phyloP scores from a whole-genome alignment of 1,140 invertebrate genomes.

The Dreissena rostriformis region DNA sequence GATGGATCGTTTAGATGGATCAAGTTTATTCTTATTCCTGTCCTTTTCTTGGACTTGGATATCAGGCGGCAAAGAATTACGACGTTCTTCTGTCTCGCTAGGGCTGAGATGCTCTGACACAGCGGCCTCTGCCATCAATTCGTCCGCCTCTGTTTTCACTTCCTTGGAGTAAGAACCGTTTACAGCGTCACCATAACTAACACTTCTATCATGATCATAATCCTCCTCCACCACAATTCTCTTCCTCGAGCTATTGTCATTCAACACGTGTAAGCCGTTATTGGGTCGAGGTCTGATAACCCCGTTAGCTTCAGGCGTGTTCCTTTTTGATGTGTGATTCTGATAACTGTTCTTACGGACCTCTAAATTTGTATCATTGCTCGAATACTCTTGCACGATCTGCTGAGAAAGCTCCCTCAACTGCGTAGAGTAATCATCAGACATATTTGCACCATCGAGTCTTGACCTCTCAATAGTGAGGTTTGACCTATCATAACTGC shows the following conservation, averaged over 20 bases:
- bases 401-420: constrained; percentile 66
- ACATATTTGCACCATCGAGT: constrained; percentile 16
- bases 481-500: background rate
- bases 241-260: constrained; percentile 6
- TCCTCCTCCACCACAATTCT: constrained; percentile 49
- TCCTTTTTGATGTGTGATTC: too few relatives aligned
- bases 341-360: too few relatives aligned
- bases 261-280: background rate
- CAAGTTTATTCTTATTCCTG: constrained; percentile 41
- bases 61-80: constrained; percentile 36
- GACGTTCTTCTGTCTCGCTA: background rate
- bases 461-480: too few relatives aligned
- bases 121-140: background rate
- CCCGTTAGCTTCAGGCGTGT: too few relatives aligned
- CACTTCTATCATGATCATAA: constrained; percentile 51
- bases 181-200: constrained; percentile 50
- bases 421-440: constrained; percentile 64
- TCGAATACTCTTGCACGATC: constrained; percentile 58
- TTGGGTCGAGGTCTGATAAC: too few relatives aligned
- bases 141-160: constrained; percentile 40
- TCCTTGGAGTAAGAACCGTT: constrained; percentile 49
- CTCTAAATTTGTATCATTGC: too few relatives aligned
- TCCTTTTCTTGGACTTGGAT: constrained; percentile 12
- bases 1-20: constrained; percentile 65
- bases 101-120: background rate